Conservation (phyloP, 2,888 invertebrate genomes). For the Epirrhoe alternata region DNA sequence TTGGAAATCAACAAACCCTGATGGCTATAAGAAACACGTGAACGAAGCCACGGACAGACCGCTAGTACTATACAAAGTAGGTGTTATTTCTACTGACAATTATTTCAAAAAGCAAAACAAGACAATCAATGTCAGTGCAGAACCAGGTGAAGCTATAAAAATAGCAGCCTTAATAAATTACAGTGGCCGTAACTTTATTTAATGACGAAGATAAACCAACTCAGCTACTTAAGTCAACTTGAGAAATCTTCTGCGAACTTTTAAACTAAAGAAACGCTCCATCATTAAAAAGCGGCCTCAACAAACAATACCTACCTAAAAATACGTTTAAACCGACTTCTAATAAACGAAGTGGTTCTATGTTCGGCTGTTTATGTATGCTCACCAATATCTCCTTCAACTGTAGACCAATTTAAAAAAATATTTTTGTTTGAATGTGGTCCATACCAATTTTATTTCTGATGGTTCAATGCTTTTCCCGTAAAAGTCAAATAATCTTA, state of each 20-base stretch:
- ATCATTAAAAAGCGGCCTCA: conserved; percentile 43
- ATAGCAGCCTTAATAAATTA: conserved; percentile 39
- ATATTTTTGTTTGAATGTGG: too few species aligned
- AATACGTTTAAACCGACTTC: too few species aligned
- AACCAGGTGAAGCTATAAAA: conserved; percentile 42
- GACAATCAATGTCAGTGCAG: conserved; percentile 38
- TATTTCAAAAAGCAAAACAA: conserved; percentile 26
- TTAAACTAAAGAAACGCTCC: conserved; percentile 26
- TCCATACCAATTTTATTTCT: too few species aligned
- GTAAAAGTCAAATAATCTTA: too few species aligned
- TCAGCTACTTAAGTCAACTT: conserved; percentile 21
- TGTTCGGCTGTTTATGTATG: too few species aligned
- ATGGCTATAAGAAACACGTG: too few species aligned
- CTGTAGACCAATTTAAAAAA: too few species aligned
- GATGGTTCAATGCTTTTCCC: too few species aligned
- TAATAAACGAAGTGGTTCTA: too few species aligned
- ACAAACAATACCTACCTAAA: not conserved
- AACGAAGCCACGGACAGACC: too few species aligned
- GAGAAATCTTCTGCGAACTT: conserved; percentile 27
- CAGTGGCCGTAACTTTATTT: conserved; percentile 37
- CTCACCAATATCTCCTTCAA: too few species aligned
- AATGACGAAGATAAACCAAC: conserved; percentile 38
- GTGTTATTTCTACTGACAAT: not conserved
- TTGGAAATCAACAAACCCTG: not conserved
- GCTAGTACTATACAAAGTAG: too few species aligned